Conservation (phyloP, 2,888 invertebrate genomes). For the Drosophila anomalata region DNA sequence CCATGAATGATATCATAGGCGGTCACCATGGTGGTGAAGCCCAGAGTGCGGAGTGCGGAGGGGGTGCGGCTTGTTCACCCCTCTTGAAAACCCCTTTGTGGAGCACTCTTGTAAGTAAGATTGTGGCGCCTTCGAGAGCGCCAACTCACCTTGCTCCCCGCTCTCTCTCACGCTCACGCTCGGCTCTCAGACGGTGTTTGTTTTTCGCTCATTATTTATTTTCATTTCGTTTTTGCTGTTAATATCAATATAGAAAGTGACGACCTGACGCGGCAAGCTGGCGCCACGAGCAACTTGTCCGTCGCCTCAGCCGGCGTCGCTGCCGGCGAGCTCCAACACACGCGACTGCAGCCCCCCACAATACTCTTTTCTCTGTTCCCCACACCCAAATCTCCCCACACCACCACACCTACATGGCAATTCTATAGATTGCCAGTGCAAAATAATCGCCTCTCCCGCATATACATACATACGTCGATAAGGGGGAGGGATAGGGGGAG, state of each 20-base stretch:
- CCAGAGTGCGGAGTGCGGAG: conserved; percentile 5
- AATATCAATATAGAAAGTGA: conserved; percentile 82
- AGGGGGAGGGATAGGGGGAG: conserved; percentile 12
- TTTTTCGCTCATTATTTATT: conserved; percentile 75
- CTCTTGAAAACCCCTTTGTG: conserved; percentile 37
- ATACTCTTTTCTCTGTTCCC: conserved; percentile 42
- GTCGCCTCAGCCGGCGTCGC: conserved; percentile 31
- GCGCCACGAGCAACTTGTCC: conserved; percentile 77
- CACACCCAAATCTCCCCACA: conserved; percentile 8
- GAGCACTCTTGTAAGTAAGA: conserved; percentile 65
- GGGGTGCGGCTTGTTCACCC: conserved; percentile 36
- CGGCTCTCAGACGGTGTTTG: conserved; percentile 53
- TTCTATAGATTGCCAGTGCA: conserved; percentile 9
- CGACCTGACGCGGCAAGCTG: conserved; percentile 82
- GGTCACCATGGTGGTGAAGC: conserved; percentile 40
- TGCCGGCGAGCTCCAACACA: conserved; percentile 73
- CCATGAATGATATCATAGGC: conserved; percentile 70
- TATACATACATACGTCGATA: neutral
- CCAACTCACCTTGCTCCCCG: conserved; percentile 47
- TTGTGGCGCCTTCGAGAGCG: conserved; percentile 45
- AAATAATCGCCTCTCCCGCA: conserved; percentile 18
- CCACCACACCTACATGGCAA: conserved; percentile 30
- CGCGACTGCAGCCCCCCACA: conserved; percentile 52
- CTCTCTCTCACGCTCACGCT: conserved; percentile 38
- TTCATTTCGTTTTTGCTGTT: conserved; percentile 77